Evolutionary conservation across 2,113 vertebrate genomes (phyloP), one percentile per base, ranked within the genome.

Genomic region (Saccopteryx leptura): DNA sequence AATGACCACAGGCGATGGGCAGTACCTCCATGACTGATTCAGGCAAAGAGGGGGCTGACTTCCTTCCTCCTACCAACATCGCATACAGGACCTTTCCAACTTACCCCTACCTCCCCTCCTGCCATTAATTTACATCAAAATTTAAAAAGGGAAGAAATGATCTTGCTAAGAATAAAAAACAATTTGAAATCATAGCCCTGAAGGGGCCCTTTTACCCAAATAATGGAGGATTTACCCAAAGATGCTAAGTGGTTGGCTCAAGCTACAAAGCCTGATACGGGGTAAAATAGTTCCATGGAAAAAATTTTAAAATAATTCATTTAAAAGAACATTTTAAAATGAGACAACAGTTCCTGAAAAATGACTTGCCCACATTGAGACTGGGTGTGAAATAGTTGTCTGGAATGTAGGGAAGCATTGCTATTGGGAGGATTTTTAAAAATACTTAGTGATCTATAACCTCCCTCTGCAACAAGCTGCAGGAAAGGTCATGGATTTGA

Each of bases 31-130:
- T 0, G 7, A 54, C 80, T 8, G 61, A 71, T 5, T 17, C 48
- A 2, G 24, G 60, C 18, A 31, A 31, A 48, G 68, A 33, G 12
- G 46, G 80, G 39, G 46, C 9, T 1, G 60, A 68, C 63, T 48
- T 83, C n/a, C 52, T 11, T 69, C 23, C 1, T 48, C 46, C 61
- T 6, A 2, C 5, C 15, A 21, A 2, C 54, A 6, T 9, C n/a
- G 11, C 9, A 3, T 14, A 5, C 0, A 0, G 3, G 58, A 13
- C 58, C 75, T 76, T 75, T 48, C 65, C 79, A 15, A 1, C 4
- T 12, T 8, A 39, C 26, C 48, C 11, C 9, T 2, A 2, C 18
- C 12, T n/a, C 13, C 63, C 19, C 14, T 2, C 21, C 0, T 0
- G 46, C 24, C 56, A 19, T 18, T 84, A 72, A 82, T 50, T 17